Evolutionary conservation across 2,888 invertebrate species (phyloP).

Genomic region (Digitonthophagus gazella): DNA sequence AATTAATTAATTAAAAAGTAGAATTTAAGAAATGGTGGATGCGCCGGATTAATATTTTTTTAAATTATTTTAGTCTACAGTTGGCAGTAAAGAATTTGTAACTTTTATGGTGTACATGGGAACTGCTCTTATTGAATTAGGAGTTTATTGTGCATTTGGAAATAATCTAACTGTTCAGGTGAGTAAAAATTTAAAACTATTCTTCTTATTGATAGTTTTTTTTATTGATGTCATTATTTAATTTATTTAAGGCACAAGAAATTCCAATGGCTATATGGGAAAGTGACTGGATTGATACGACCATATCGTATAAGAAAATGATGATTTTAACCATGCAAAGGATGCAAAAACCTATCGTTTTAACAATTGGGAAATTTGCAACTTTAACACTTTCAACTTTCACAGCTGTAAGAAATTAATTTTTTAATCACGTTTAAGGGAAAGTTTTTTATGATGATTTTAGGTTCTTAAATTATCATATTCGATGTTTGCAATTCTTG

Average conservation of each 20-base stretch:
- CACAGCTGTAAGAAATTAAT: slow-evolving; percentile 37
- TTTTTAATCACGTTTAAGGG: background rate
- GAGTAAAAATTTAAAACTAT: too few species aligned
- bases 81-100: slow-evolving; percentile 42
- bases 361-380: slow-evolving; percentile 46
- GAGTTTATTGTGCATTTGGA: slow-evolving; percentile 43
- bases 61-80: slow-evolving; percentile 28
- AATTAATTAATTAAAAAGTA: background rate
- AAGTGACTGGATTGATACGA: slow-evolving; percentile 41
- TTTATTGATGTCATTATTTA: background rate
- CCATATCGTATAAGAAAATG: slow-evolving; percentile 37
- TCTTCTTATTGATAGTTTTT: too few species aligned
- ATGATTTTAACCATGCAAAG: slow-evolving; percentile 46
- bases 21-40: too few species aligned
- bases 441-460: background rate
- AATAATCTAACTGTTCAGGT: slow-evolving; percentile 45
- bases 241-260: slow-evolving; percentile 37
- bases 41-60: background rate
- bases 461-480: slow-evolving; percentile 5
- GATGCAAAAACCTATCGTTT: slow-evolving; percentile 40
- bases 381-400: slow-evolving; percentile 44
- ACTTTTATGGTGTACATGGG: slow-evolving; percentile 44
- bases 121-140: slow-evolving; percentile 44
- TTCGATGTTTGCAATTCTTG: background rate
- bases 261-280: slow-evolving; percentile 43